Percentiles rank a stretch among this genome's conserved stretches.
Evolutionary conservation across 2,888 invertebrate species (phyloP).

Genomic region (Tortricodes alternella): DNA sequence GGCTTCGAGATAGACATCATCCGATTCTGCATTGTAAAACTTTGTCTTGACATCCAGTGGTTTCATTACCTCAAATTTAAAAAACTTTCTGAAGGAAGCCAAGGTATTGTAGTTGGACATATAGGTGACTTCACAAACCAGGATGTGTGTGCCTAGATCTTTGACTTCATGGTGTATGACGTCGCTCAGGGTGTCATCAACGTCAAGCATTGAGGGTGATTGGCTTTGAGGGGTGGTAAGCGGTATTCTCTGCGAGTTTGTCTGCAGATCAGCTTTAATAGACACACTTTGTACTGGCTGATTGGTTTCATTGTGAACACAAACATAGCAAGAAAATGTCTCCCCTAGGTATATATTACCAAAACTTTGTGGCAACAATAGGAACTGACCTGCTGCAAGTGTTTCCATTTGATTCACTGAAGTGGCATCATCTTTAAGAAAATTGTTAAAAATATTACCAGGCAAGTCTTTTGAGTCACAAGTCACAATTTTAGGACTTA

Average conservation of each 20-base stretch:
- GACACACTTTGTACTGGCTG: slow-evolving; percentile 91
- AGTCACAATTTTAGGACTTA: slow-evolving; percentile 90
- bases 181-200: slow-evolving; percentile 95
- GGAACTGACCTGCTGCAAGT: slow-evolving; percentile 92
- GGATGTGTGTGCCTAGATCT: slow-evolving; percentile 98
- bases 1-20: slow-evolving; percentile 88
- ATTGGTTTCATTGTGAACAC: slow-evolving; percentile 97
- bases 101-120: slow-evolving; percentile 88
- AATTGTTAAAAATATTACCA: slow-evolving; percentile 89
- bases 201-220: slow-evolving; percentile 83
- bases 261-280: slow-evolving; percentile 97
- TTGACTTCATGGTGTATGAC: slow-evolving; percentile 99
- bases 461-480: slow-evolving; percentile 94
- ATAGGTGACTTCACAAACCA: slow-evolving; percentile 98
- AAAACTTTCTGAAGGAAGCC: slow-evolving; percentile 96
- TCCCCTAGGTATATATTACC: slow-evolving; percentile 99
- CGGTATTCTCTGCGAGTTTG: slow-evolving; percentile 93
- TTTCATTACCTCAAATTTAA: slow-evolving; percentile 98
- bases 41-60: slow-evolving; percentile 99
- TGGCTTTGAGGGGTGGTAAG: slow-evolving; percentile 89
- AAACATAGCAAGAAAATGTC: slow-evolving; percentile 98
- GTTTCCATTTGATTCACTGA: slow-evolving; percentile 91
- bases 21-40: slow-evolving; percentile 96
- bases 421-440: slow-evolving; percentile 92
- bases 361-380: slow-evolving; percentile 97